Conservation (phyloP, 2,113 vertebrate species). For the Hippocampus abdominalis region DNA sequence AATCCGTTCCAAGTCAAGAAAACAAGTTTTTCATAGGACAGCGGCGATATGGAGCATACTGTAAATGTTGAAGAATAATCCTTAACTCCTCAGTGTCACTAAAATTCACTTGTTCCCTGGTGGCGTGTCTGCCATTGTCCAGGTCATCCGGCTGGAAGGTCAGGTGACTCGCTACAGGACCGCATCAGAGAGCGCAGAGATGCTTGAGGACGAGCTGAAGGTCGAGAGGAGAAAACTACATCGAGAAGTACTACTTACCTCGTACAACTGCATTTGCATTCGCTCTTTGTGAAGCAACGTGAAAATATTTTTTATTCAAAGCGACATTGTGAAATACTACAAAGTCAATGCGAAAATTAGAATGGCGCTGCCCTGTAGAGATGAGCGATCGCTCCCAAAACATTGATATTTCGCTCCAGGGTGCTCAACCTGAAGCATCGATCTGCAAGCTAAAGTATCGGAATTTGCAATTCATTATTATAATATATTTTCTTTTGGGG, state of each 20-base stretch:
- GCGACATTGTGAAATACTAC: too few species aligned
- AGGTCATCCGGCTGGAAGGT: slow-evolving; percentile 89
- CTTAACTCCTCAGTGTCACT: not conserved
- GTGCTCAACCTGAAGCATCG: too few species aligned
- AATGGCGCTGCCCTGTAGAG: too few species aligned
- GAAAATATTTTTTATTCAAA: not conserved
- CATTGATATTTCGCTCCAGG: too few species aligned
- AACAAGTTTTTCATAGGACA: too few species aligned
- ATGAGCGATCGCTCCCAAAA: too few species aligned
- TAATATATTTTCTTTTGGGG: too few species aligned
- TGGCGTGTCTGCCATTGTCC: not conserved
- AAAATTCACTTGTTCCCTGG: not conserved
- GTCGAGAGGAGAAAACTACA: slow-evolving; percentile 92
- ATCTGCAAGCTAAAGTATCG: too few species aligned
- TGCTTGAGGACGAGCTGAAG: slow-evolving; percentile 90
- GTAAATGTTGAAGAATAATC: not conserved
- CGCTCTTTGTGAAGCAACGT: not conserved
- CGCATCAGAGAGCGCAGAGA: slow-evolving; percentile 86
- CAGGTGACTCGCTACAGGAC: slow-evolving; percentile 87
- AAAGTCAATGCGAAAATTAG: too few species aligned
- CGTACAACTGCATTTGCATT: not conserved
- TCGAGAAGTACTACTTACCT: slow-evolving; percentile 79
- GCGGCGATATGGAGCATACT: too few species aligned
- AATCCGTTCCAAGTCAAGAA: too few species aligned
- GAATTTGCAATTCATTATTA: too few species aligned